Percentiles rank a stretch among this genome's conserved stretches.
phyloP scores from a whole-genome alignment of 2,797 vertebrate genomes.

The Characodon lateralis region DNA sequence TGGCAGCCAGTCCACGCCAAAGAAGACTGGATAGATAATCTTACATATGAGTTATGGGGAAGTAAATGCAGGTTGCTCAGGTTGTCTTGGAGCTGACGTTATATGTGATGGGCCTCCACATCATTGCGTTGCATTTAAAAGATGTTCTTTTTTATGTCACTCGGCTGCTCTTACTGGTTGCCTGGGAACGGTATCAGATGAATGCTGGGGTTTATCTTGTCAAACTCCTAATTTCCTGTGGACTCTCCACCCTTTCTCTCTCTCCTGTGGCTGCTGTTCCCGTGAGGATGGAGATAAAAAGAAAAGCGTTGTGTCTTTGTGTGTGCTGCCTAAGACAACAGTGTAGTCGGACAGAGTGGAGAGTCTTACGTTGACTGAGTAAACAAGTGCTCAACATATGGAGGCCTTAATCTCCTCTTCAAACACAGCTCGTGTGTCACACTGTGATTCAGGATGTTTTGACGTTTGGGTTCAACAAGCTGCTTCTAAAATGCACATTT shows the following conservation, averaged over 20 bases:
- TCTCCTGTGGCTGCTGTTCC: conserved; percentile 70
- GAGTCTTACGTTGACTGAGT: conserved; percentile 67
- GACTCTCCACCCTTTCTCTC: conserved; percentile 36
- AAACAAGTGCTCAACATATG: conserved; percentile 71
- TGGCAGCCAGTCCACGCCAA: conserved; percentile 10
- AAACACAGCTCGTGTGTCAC: conserved; percentile 52
- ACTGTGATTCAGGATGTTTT: conserved; percentile 30
- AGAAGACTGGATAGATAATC: conserved; percentile 28
- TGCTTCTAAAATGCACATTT: conserved; percentile 27
- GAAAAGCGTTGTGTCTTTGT: conserved; percentile 12
- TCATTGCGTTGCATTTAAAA: conserved; percentile 44
- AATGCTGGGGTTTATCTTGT: conserved; percentile 78
- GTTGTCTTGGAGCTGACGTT: conserved; percentile 17
- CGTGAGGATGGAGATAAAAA: conserved; percentile 64
- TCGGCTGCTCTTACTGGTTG: conserved; percentile 68
- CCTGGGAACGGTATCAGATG: conserved; percentile 80
- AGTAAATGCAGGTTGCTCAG: conserved; percentile 8
- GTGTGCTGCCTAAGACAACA: conserved; percentile 41
- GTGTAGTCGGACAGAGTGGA: conserved; percentile 46
- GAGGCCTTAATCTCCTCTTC: conserved; percentile 46
- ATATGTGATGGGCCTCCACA: conserved; percentile 24
- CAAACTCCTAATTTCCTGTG: conserved; percentile 83
- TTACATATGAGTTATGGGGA: conserved; percentile 20
- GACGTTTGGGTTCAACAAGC: conserved; percentile 21
- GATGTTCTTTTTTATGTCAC: conserved; percentile 49